phyloP scores from a whole-genome alignment of 2,113 vertebrate genomes.

The Nesospiza acunhae region DNA sequence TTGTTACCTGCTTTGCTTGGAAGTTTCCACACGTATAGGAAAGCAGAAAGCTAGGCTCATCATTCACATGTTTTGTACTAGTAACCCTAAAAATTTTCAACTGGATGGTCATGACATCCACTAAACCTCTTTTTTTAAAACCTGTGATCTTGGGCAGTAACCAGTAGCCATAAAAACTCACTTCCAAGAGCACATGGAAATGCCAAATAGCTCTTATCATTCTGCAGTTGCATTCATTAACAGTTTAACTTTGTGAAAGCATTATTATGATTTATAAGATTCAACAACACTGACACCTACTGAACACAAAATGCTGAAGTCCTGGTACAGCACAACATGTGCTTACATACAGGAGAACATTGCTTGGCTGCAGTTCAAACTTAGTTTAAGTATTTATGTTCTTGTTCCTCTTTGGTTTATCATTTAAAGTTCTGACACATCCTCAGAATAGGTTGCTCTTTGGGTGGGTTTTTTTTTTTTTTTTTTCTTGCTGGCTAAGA shows the following conservation, averaged over 20 bases:
- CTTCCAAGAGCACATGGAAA: not conserved
- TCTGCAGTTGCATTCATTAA: not conserved
- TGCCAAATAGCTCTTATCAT: not conserved
- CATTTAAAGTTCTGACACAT: not conserved
- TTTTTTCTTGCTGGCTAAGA: not conserved
- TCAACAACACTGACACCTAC: not conserved
- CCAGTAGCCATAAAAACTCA: not conserved
- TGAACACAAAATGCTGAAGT: not conserved
- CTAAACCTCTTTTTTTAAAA: not conserved
- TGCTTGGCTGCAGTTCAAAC: not conserved
- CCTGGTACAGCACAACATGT: not conserved
- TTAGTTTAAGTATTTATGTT: slow-evolving; percentile 16
- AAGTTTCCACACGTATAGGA: not conserved
- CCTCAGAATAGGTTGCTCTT: not conserved
- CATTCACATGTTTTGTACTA: not conserved
- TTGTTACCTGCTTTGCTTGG: not conserved
- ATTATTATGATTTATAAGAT: not conserved
- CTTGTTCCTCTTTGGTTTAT: not conserved
- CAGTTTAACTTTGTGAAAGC: not conserved
- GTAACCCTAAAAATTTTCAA: not conserved
- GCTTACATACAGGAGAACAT: not conserved
- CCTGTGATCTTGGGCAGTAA: not conserved
- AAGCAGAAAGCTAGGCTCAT: not conserved
- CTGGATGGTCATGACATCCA: not conserved
- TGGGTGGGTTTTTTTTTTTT: too few species aligned